These are phyloP conservation scores for Smutsia gigantea DNA, from an alignment of 2,797 vertebrate genomes.

Conservation along the genomic window DNA sequence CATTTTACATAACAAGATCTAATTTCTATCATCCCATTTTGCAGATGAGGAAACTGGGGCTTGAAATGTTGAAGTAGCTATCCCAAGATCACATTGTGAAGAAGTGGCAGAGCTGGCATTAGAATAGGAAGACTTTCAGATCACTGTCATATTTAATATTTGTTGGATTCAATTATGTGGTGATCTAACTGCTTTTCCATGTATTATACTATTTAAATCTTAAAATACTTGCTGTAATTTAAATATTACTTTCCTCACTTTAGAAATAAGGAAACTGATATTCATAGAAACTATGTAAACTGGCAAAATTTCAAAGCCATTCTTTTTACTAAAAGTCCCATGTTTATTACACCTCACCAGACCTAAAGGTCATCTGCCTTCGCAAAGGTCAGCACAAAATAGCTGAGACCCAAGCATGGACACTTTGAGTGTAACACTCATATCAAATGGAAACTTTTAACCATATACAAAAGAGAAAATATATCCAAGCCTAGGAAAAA, in stretches of 20 bases:
- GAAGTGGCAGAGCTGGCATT: neutral
- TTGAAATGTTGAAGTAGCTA: neutral
- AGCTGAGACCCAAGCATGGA: neutral
- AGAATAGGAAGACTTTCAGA: neutral
- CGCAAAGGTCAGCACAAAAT: neutral
- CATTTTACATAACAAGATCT: neutral
- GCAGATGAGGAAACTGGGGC: neutral
- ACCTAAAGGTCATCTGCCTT: neutral
- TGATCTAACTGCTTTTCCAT: neutral
- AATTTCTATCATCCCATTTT: neutral
- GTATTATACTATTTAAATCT: neutral
- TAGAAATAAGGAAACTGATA: neutral
- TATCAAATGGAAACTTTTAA: constrained; percentile 15
- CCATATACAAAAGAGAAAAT: neutral
- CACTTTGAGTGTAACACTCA: neutral
- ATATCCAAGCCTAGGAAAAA: neutral
- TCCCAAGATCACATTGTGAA: neutral
- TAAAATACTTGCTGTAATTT: neutral
- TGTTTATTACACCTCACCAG: neutral
- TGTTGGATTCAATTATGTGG: neutral
- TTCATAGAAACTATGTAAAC: neutral
- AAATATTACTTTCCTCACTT: neutral
- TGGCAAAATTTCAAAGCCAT: neutral
- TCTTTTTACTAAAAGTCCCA: neutral
- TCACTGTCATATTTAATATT: neutral